phyloP scores from a whole-genome alignment of 64 coral and sea anemone species.

The Pocillopora verrucosa region DNA sequence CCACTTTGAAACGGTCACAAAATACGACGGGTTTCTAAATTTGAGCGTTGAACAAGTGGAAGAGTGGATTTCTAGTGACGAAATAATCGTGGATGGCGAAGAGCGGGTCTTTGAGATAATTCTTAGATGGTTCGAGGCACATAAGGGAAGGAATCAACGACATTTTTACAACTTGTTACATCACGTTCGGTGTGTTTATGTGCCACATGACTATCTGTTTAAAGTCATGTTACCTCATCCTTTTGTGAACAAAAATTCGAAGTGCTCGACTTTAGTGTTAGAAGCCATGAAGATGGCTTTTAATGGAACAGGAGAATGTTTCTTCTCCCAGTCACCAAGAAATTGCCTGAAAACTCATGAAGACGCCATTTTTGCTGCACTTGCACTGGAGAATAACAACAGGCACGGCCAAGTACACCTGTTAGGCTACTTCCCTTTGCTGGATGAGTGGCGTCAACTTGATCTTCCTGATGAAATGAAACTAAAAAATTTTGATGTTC shows the following conservation, averaged over 20 bases:
- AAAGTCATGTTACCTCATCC: not conserved
- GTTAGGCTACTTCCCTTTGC: not conserved
- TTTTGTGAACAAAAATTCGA: not conserved
- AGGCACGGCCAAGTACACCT: not conserved
- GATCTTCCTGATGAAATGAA: not conserved
- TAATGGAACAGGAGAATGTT: not conserved
- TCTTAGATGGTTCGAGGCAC: slow-evolving; percentile 7
- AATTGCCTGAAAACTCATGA: slow-evolving; percentile 37
- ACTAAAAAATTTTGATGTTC: not conserved
- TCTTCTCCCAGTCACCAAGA: slow-evolving; percentile 1
- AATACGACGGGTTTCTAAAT: slow-evolving; percentile 3
- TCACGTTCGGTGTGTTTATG: slow-evolving; percentile 12
- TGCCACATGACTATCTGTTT: not conserved
- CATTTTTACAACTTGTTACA: slow-evolving; percentile 29
- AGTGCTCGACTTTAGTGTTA: not conserved
- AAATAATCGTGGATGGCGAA: slow-evolving; percentile 26
- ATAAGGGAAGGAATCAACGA: not conserved
- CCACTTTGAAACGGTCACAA: not conserved
- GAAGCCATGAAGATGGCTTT: not conserved
- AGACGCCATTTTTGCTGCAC: not conserved
- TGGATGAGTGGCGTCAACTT: slow-evolving; percentile 27
- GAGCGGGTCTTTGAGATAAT: slow-evolving; percentile 4
- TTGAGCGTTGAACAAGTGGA: slow-evolving; percentile 13
- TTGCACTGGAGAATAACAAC: slow-evolving; percentile 13
- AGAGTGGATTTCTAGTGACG: slow-evolving; percentile 35